Evolutionary conservation across 2,113 vertebrate species (phyloP), one percentile per base, ranked within the genome.

Genomic region (Rattus norvegicus): DNA sequence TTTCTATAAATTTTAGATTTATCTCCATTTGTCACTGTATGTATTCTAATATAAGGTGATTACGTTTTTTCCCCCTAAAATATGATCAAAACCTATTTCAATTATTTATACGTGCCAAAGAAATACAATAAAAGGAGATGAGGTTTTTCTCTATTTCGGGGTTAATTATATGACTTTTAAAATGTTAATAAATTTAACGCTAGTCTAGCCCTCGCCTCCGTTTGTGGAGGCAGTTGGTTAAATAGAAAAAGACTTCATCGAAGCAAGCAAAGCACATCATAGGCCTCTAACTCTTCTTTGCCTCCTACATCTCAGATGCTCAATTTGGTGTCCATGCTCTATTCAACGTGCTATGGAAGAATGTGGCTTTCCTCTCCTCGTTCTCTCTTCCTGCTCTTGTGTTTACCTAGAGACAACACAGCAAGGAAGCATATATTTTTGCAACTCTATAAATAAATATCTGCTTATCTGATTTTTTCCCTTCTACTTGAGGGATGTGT

Each of bases 1-100:
- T 98, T 99, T 99, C 99, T 99, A 99, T 99, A 99, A 99, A 99
- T 99, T 99, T 99, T 99, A 99, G 99, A 99, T 99, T 99, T 99
- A 98, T 99, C 99, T 99, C 98, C 98, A 99, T 99, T 99, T 98
- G 99, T 99, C 99, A 99, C 98, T 98, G 97, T 98, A 95, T 96
- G 95, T 98, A 97, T 98, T 98, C 95, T 98, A 98, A 98, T 98
- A 98, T 65, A 97, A 97, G 93, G 97, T 97, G 98, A 98, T 98
- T 98, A 98, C 98, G 0, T 98, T 98, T 98, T 75, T 87, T 43
- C 43, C 12, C 1, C n/a, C 88, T 98, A 97, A 99, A 98, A 99
- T 99, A 97, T 98, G 98, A 99, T 99, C 99, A 99, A 99, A 98
- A 98, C 96, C 90, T 95, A 96, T 98, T 98, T 98, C 96, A 99